Evolutionary conservation across 2,797 vertebrate genomes (phyloP).

Genomic region (Poeciliopsis presidionis): DNA sequence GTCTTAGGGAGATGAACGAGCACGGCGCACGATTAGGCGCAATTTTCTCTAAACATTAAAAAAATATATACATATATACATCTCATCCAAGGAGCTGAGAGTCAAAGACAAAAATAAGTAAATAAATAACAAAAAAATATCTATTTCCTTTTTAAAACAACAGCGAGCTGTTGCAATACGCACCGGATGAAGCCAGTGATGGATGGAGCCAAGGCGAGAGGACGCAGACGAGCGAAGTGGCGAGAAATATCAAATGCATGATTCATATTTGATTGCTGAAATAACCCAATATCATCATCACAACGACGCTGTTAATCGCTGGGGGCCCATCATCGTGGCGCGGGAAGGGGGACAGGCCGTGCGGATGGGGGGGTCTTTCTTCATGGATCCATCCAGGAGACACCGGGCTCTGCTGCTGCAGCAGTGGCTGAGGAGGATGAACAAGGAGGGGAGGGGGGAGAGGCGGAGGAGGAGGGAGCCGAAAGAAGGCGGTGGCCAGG

Average conservation of each 20-base stretch:
- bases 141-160: neutral
- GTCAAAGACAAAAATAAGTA: neutral
- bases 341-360: constrained; percentile 56
- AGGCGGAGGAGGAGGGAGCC: constrained; percentile 10
- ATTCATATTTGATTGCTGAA: constrained; percentile 85
- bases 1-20: constrained; percentile 1
- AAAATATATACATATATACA: neutral
- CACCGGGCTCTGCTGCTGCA: constrained; percentile 60
- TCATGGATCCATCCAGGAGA: constrained; percentile 74
- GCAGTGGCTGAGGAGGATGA: constrained; percentile 55
- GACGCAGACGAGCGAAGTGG: constrained; percentile 83
- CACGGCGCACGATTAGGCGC: constrained; percentile 6
- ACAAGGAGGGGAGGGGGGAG: constrained; percentile 34
- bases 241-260: constrained; percentile 85
- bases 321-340: constrained; percentile 79
- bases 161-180: constrained; percentile 72
- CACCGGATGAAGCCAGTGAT: constrained; percentile 84
- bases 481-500: constrained; percentile 79
- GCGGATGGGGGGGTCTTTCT: constrained; percentile 48
- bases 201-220: constrained; percentile 77
- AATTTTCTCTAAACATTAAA: neutral
- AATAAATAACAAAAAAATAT: neutral
- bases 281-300: constrained; percentile 79
- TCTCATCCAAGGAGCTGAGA: constrained; percentile 16
- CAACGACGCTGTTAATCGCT: constrained; percentile 71